Conservation (phyloP, 2,888 invertebrate genomes). For the Colletes collaris region DNA sequence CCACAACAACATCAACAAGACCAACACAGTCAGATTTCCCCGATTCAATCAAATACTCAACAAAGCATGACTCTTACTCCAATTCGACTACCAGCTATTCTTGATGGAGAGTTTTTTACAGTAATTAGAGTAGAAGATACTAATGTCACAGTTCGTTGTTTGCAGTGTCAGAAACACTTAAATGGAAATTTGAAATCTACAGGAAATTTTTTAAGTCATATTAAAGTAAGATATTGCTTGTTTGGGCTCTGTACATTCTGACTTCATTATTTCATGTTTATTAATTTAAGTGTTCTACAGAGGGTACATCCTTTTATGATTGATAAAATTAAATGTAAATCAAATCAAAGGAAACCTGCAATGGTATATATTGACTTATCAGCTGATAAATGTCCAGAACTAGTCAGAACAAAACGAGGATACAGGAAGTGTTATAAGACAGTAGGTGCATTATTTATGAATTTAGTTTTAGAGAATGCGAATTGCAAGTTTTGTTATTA, state of each 20-base stretch:
- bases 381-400: slow-evolving; percentile 76
- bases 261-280: slow-evolving; percentile 24
- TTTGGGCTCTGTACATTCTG: background rate
- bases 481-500: background rate
- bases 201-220: slow-evolving; percentile 81
- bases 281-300: slow-evolving; percentile 68
- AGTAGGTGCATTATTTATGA: slow-evolving; percentile 49
- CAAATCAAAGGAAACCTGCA: slow-evolving; percentile 81
- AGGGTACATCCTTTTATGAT: slow-evolving; percentile 80
- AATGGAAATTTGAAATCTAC: slow-evolving; percentile 82
- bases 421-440: slow-evolving; percentile 78
- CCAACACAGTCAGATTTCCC: slow-evolving; percentile 69
- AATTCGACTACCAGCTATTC: slow-evolving; percentile 80
- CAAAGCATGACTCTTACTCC: slow-evolving; percentile 79
- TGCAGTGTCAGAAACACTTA: slow-evolving; percentile 80
- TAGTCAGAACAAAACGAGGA: slow-evolving; percentile 76
- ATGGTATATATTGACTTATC: slow-evolving; percentile 79
- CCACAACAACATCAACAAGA: slow-evolving; percentile 61
- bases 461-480: background rate
- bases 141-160: slow-evolving; percentile 81
- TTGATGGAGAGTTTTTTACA: slow-evolving; percentile 81
- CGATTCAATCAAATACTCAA: slow-evolving; percentile 74
- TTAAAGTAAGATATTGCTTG: slow-evolving; percentile 74
- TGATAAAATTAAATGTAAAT: slow-evolving; percentile 81
- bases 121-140: slow-evolving; percentile 81